Conservation (phyloP, 2,797 vertebrate species). For the Dromococcyx pavoninus region DNA sequence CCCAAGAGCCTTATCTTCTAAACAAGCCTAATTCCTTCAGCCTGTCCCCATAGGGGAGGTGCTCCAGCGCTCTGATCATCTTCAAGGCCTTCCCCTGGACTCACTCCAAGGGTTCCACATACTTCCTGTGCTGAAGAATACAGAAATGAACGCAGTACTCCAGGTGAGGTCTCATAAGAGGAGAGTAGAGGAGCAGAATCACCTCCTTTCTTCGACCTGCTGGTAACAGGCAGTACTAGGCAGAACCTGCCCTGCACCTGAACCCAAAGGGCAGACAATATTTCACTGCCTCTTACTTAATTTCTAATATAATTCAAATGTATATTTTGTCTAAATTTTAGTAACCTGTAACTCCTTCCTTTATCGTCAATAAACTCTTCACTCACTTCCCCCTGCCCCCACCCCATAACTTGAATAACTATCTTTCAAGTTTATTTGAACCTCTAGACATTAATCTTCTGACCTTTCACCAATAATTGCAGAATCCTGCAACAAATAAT, state of each 20-base stretch:
- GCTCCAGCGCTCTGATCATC: too few relatives aligned
- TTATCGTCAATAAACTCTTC: not conserved
- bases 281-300: not conserved
- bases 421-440: not conserved
- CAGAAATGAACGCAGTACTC: too few relatives aligned
- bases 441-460: not conserved
- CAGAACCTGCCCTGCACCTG: not conserved
- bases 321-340: not conserved
- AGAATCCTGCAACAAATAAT: not conserved
- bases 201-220: too few relatives aligned
- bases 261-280: not conserved
- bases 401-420: not conserved
- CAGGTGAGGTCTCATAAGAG: too few relatives aligned
- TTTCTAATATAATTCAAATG: not conserved
- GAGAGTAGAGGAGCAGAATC: too few relatives aligned
- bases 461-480: not conserved
- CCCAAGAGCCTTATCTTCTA: too few relatives aligned
- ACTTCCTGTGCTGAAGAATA: too few relatives aligned
- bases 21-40: too few relatives aligned
- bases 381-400: not conserved
- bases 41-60: too few relatives aligned
- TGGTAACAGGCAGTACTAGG: not conserved
- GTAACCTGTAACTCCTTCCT: not conserved
- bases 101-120: too few relatives aligned
- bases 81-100: too few relatives aligned